Percentiles rank a stretch among this genome's conserved stretches.
Conservation (phyloP, 2,113 vertebrate species). For the Chamaea fasciata region DNA sequence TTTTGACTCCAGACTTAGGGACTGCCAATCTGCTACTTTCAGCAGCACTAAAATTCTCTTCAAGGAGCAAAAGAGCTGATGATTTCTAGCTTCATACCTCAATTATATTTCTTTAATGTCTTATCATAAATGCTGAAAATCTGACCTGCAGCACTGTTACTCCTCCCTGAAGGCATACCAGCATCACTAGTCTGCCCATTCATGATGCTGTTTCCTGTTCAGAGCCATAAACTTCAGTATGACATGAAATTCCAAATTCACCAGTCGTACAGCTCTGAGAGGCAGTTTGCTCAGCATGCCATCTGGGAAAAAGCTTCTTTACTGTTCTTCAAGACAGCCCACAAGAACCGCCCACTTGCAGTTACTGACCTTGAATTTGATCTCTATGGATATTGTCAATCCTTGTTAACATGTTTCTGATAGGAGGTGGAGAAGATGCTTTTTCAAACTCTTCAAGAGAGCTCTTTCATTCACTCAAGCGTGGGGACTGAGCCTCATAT, state of each 20-base stretch:
- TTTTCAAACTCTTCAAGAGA: not conserved
- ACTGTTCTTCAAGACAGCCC: not conserved
- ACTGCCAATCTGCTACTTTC: not conserved
- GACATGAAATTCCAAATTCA: not conserved
- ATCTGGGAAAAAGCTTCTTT: slow-evolving; percentile 5
- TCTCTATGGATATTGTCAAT: not conserved
- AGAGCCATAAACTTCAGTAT: not conserved
- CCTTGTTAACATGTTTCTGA: not conserved
- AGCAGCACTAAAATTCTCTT: not conserved
- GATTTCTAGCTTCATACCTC: not conserved
- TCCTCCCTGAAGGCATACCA: not conserved
- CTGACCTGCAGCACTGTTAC: not conserved
- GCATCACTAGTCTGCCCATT: not conserved
- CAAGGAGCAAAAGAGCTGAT: not conserved
- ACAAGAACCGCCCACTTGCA: slow-evolving; percentile 3
- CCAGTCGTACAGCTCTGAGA: not conserved
- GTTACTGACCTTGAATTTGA: slow-evolving; percentile 18
- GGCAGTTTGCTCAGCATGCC: not conserved
- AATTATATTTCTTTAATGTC: slow-evolving; percentile 1
- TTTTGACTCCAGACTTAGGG: not conserved
- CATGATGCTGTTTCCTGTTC: not conserved
- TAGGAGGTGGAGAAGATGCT: not conserved
- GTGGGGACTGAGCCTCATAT: not conserved
- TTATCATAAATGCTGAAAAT: not conserved
- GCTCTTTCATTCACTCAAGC: not conserved